Evolutionary conservation across 2,113 vertebrate genomes (phyloP), one percentile per base, ranked within the genome.

Genomic region (Anhinga rufa): DNA sequence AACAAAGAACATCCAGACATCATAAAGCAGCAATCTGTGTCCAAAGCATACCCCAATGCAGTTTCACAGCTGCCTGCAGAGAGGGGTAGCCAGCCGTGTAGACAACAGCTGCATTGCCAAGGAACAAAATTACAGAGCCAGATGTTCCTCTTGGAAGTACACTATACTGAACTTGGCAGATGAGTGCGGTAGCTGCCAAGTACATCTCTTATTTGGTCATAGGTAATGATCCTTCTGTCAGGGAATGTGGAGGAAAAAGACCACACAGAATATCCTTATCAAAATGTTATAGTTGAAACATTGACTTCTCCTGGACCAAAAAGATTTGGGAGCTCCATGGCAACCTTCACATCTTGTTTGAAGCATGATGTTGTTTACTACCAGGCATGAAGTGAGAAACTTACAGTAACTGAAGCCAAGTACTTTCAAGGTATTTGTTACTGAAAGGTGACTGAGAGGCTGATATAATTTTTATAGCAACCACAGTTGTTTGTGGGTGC

Each of bases 91-190:
- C 95, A 94, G 88, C 94, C 94, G 86, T 69, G 14, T 52, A 96
- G 92, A 93, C 83, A 97, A 97, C 96, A 92, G 29, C 65, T 34
- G 83, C 86, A 71, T 66, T 95, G 97, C 96, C 94, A 93, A 86
- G 88, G 95, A 94, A 82, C 60, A 88, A 90, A 93, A 93, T 84
- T 79, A 34, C 40, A 75, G 70, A 97, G 82, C 97, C 98, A 98
- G 97, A 98, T 98, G 97, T 96, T 97, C 68, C 76, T 92, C 93
- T 93, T 87, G 94, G 97, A 93, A 90, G 80, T 91, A 75, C 46
- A 61, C 94, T 94, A 40, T 52, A 46, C 52, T 70, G 86, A 96
- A 96, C 90, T 97, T 98, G 96, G 97, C 89, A 60, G 95, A 93
- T 40, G 72, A 96, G 34, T 14, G 85, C 5, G 6, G 61, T 66